These are phyloP conservation scores for Columba janthina DNA, from an alignment of 2,113 vertebrate genomes.

Conservation along the genomic window DNA sequence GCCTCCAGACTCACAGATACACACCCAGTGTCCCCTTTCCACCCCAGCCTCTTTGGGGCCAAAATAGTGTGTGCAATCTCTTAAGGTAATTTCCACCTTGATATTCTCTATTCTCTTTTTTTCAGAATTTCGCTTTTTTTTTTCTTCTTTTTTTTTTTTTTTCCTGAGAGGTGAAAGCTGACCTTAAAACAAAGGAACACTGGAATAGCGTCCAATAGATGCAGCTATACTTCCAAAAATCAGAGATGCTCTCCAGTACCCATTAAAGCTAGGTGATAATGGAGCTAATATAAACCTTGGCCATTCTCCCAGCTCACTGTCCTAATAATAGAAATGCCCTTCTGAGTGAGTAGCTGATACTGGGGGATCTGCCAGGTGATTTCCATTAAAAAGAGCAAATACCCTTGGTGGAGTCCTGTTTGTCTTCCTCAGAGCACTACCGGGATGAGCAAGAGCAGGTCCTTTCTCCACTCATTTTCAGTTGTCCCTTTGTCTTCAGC, in stretches of 20 bases:
- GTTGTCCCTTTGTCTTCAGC: background rate
- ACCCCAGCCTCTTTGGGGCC: background rate
- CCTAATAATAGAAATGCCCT: conserved; percentile 10
- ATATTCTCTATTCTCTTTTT: background rate
- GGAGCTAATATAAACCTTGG: conserved; percentile 25
- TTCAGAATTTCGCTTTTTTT: too few species aligned
- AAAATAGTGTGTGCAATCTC: background rate
- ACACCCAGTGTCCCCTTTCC: background rate
- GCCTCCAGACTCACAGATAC: background rate
- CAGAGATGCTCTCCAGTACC: background rate
- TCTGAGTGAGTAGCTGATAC: background rate
- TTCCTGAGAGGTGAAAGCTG: background rate
- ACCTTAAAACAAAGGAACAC: background rate
- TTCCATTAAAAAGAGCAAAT: conserved; percentile 2
- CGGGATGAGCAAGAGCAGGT: background rate
- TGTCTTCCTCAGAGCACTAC: background rate
- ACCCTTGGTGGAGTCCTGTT: background rate
- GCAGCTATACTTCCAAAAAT: background rate
- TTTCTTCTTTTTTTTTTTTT: too few species aligned
- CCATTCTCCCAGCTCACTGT: background rate
- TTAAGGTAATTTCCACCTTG: background rate
- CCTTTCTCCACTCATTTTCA: background rate
- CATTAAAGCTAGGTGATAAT: background rate
- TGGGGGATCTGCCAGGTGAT: background rate
- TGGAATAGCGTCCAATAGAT: background rate